Conservation (phyloP, 1,140 invertebrate species). For the Belonocnema kinseyi region DNA sequence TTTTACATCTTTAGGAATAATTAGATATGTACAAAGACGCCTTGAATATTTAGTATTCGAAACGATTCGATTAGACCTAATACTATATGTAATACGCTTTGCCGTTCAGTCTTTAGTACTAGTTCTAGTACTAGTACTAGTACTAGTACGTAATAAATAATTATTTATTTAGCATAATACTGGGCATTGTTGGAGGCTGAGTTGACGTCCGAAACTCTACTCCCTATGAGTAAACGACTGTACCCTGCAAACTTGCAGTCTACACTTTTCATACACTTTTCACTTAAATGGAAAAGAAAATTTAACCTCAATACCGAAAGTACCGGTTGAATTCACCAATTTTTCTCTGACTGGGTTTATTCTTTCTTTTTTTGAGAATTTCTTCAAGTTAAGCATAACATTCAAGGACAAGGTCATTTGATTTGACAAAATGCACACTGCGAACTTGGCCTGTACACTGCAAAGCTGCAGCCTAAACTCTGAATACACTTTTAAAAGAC, state of each 20-base stretch:
- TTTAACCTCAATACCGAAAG: not conserved
- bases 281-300: not conserved
- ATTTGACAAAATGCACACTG: no score
- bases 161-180: conserved; percentile 64
- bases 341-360: no score
- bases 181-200: conserved; percentile 55
- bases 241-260: not conserved
- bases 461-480: no score
- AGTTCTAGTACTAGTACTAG: no score
- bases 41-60: conserved; percentile 32
- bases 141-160: conserved; percentile 58
- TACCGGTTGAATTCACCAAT: no score
- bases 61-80: conserved; percentile 38
- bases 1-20: conserved; percentile 26
- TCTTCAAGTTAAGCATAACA: no score
- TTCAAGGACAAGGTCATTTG: no score
- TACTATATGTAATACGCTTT: conserved; percentile 46
- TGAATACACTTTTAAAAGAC: no score
- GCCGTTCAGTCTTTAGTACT: conserved; percentile 65
- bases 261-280: conserved; percentile 11
- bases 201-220: conserved; percentile 29
- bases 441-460: no score
- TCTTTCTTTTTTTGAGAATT: no score
- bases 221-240: not conserved
- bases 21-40: conserved; percentile 41